Evolutionary conservation across 2,113 vertebrate genomes (phyloP).

Genomic region (Stigmatopora argus): DNA sequence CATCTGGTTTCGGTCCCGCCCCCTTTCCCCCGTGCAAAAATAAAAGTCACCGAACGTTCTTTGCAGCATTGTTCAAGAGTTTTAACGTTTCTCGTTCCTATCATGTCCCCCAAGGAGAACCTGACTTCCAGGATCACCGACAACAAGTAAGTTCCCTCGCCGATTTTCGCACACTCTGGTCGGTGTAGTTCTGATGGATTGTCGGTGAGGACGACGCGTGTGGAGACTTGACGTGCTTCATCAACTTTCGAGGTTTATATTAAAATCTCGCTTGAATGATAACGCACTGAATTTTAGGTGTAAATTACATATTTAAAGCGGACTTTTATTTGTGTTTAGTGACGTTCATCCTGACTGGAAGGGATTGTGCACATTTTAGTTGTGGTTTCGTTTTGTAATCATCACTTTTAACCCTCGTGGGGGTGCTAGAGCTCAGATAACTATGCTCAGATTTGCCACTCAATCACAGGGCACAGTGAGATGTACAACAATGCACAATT

Average conservation of each 20-base stretch:
- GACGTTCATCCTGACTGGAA: not conserved
- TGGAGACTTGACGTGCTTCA: not conserved
- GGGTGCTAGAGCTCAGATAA: too few relatives aligned
- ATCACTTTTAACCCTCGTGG: too few relatives aligned
- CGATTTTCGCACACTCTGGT: not conserved
- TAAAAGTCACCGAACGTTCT: not conserved
- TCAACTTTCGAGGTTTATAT: not conserved
- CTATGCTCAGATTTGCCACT: too few relatives aligned
- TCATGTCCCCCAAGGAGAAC: slow-evolving; percentile 48
- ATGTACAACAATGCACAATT: too few relatives aligned
- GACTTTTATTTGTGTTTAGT: not conserved
- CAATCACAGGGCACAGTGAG: too few relatives aligned
- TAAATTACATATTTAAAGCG: too few relatives aligned
- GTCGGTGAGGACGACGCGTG: not conserved
- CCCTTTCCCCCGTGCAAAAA: not conserved
- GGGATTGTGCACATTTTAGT: not conserved
- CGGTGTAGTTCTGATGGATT: not conserved
- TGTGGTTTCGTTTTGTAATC: too few relatives aligned
- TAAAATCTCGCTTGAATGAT: not conserved
- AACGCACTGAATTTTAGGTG: too few relatives aligned
- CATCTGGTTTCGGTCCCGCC: not conserved
- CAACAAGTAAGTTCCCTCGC: slow-evolving; percentile 44
- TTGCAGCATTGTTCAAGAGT: not conserved
- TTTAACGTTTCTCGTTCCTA: not conserved
- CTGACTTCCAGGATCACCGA: slow-evolving; percentile 25